Evolutionary conservation across 2,113 vertebrate genomes (phyloP).

Genomic region (Pao palembangensis): DNA sequence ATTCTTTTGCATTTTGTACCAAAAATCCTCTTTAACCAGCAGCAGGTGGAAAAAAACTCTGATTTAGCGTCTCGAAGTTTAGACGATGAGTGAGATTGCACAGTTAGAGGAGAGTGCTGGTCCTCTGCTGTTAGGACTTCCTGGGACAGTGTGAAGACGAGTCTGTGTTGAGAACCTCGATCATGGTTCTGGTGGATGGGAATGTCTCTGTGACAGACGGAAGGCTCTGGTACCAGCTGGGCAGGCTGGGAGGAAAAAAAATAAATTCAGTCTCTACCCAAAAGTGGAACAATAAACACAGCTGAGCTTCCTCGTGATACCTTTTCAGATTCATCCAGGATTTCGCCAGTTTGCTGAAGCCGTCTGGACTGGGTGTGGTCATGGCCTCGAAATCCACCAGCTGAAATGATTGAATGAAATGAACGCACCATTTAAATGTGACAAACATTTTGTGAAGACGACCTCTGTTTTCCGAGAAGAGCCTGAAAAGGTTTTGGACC

Average conservation of each 20-base stretch:
- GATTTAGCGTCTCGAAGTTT: too few relatives aligned
- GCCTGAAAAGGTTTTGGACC: too few relatives aligned
- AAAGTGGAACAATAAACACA: neutral
- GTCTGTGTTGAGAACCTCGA: conserved; percentile 95
- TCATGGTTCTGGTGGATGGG: conserved; percentile 87
- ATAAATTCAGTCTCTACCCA: neutral
- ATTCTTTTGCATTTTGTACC: too few relatives aligned
- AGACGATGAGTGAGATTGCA: too few relatives aligned
- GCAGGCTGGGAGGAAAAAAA: conserved; percentile 75
- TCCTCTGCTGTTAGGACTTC: conserved; percentile 72
- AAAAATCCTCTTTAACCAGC: too few relatives aligned
- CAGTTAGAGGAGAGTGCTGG: neutral
- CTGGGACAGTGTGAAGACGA: conserved; percentile 87
- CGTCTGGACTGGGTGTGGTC: conserved; percentile 89
- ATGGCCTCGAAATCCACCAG: conserved; percentile 98
- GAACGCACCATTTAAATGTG: too few relatives aligned
- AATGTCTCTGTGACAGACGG: conserved; percentile 92
- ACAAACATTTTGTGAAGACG: too few relatives aligned
- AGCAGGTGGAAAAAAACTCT: too few relatives aligned
- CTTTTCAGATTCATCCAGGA: conserved; percentile 95
- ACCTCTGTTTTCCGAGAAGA: too few relatives aligned
- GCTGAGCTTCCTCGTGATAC: conserved; percentile 61
- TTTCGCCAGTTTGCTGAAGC: conserved; percentile 89
- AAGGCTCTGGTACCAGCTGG: conserved; percentile 88
- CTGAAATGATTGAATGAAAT: conserved; percentile 62